Conservation (phyloP, 2,113 vertebrate species). For the Rynchops niger region DNA sequence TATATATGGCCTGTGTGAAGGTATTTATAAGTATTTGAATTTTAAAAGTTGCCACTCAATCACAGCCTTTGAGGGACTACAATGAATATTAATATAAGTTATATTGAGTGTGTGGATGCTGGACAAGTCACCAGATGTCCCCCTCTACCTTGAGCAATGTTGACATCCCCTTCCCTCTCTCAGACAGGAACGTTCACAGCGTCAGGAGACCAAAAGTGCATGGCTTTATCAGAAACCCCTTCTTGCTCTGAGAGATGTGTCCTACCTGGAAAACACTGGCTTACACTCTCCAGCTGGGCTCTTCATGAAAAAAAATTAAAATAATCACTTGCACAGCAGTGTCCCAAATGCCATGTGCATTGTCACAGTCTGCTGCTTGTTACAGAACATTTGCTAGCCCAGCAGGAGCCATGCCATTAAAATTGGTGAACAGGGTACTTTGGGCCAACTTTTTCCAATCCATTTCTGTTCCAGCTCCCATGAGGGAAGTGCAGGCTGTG, state of each 20-base stretch:
- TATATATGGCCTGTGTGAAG: neutral
- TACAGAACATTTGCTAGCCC: conserved; percentile 37
- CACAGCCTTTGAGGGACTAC: neutral
- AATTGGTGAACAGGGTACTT: neutral
- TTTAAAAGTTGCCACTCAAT: neutral
- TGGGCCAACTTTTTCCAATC: neutral
- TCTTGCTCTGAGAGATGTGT: neutral
- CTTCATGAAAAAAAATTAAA: neutral
- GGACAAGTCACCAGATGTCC: neutral
- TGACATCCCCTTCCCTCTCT: neutral
- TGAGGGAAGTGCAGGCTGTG: neutral
- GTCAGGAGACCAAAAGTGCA: neutral
- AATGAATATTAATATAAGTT: neutral
- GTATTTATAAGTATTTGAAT: neutral
- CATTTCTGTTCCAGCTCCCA: neutral
- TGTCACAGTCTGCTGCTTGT: neutral
- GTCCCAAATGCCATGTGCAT: neutral
- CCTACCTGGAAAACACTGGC: neutral
- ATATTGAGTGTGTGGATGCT: neutral
- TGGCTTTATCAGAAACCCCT: neutral
- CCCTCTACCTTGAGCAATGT: neutral
- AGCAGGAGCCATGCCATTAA: neutral
- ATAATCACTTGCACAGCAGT: conserved; percentile 31
- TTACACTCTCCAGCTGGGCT: neutral
- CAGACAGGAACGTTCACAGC: neutral